Base-by-base conservation (phyloP, 2,797 vertebrate genomes). In the Dendrocincla fuliginosa region DNA sequence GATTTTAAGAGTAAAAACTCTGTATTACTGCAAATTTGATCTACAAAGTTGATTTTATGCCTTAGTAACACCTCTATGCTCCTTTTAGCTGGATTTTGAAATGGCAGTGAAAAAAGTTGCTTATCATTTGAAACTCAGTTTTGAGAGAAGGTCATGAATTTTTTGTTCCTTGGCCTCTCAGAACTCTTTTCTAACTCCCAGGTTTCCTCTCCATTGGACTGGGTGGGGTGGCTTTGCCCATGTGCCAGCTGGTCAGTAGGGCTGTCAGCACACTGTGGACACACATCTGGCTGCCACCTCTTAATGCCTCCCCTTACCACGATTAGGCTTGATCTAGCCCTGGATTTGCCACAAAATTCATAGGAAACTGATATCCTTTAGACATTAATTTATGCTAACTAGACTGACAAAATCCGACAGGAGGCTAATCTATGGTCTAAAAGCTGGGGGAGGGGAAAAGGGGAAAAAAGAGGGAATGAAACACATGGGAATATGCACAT, bases 11-110 rank as follows among this genome's bases (percentile, higher is more conserved):
- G 65, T 50, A 46, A 79, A 41, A 28, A 5, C 16, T 61, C 41
- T 5, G 3, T 55, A 18, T 67, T 73, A 47, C 63, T 64, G 46
- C 37, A 75, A 53, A 73, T 80, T 59, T 32, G 7, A 53, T 56
- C 39, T 44, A 7, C 15, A 49, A 56, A 57, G 37, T 30, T 84
- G 44, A 30, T 61, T 78, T 67, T 64, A 32, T 32, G 65, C 28
- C 25, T 64, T 41, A 59, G 2, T 24, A 60, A 63, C 16, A n/a
- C 6, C 32, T 59, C 53, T 8, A 4, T 39, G 8, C 65, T 84
- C 50, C 18, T 74, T 85, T 55, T n/a, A 60, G 32, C 49, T 88
- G 49, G 25, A 50, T 67, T 92, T 82, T 44, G 41, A 83, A 90
- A 59, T 33, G 13, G 20, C 17, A 47, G 23, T 56, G 30, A 82